phyloP scores from a whole-genome alignment of 92 coral and sea anemone species.

The Phenganax marumi region DNA sequence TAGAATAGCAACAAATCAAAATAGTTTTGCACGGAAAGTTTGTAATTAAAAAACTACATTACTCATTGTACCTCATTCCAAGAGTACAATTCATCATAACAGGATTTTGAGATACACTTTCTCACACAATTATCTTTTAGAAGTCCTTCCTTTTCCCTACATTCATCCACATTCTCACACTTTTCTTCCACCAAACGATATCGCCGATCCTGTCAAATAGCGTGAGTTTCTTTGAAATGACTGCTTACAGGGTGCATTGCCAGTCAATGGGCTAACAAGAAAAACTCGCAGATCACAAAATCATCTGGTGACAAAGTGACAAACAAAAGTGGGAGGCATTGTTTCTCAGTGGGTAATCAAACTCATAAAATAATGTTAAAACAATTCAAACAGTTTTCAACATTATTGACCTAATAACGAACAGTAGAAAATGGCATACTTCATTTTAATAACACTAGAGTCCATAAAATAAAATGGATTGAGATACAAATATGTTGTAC shows the following conservation, averaged over 20 bases:
- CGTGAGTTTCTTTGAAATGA: not conserved
- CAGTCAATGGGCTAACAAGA: no score
- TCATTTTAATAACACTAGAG: no score
- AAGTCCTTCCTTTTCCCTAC: constrained; percentile 16
- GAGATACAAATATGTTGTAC: not conserved
- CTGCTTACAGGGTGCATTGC: not conserved
- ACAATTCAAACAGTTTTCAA: no score
- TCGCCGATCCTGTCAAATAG: constrained; percentile 17
- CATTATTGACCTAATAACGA: no score
- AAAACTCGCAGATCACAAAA: no score
- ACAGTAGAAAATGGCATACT: no score
- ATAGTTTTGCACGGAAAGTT: not conserved
- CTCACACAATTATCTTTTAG: constrained; percentile 54
- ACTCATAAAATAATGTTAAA: no score
- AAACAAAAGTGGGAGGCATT: no score
- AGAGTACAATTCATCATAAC: constrained; percentile 75
- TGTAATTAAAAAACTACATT: not conserved
- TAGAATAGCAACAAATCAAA: not conserved
- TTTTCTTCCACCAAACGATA: constrained; percentile 36
- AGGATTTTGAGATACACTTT: constrained; percentile 66
- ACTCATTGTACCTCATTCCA: constrained; percentile 72
- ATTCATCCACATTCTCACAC: constrained; percentile 21
- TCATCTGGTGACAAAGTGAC: no score
- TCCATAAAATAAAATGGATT: no score
- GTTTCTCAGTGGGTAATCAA: no score